Conservation (phyloP, 1,140 invertebrate genomes). For the Holcopasites calliopsidis region DNA sequence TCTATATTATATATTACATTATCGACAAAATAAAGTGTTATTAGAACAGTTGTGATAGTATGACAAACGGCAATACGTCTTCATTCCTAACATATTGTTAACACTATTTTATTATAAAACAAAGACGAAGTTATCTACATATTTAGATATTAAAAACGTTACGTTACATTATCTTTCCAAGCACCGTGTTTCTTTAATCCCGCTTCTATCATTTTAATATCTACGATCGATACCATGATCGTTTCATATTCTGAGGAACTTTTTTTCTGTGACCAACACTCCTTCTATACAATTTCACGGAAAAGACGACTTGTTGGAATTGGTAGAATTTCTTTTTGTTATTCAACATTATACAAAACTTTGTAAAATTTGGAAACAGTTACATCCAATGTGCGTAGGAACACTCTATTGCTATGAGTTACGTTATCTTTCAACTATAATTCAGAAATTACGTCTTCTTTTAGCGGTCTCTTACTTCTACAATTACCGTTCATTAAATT, state of each 20-base stretch:
- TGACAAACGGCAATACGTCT: slow-evolving; percentile 19
- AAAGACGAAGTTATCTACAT: slow-evolving; percentile 29
- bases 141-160: slow-evolving; percentile 13
- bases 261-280: slow-evolving; percentile 24
- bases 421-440: slow-evolving; percentile 46
- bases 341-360: slow-evolving; percentile 28
- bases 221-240: slow-evolving; percentile 24
- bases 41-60: slow-evolving; percentile 1
- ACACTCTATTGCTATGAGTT: slow-evolving; percentile 57
- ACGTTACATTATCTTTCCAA: slow-evolving; percentile 28
- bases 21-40: slow-evolving; percentile 17
- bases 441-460: slow-evolving; percentile 47
- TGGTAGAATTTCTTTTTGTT: slow-evolving; percentile 14
- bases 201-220: slow-evolving; percentile 17
- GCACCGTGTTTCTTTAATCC: slow-evolving; percentile 33
- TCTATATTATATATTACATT: slow-evolving; percentile 22
- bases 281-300: slow-evolving; percentile 11
- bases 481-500: slow-evolving; percentile 56
- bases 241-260: slow-evolving; percentile 37
- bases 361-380: slow-evolving; percentile 43
- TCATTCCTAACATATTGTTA: slow-evolving; percentile 20
- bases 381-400: slow-evolving; percentile 53
- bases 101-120: slow-evolving; percentile 17
- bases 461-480: slow-evolving; percentile 57
- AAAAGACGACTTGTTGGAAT: slow-evolving; percentile 25